Base-by-base conservation (phyloP, 2,888 invertebrate species). In the Syrista parreyssii region DNA sequence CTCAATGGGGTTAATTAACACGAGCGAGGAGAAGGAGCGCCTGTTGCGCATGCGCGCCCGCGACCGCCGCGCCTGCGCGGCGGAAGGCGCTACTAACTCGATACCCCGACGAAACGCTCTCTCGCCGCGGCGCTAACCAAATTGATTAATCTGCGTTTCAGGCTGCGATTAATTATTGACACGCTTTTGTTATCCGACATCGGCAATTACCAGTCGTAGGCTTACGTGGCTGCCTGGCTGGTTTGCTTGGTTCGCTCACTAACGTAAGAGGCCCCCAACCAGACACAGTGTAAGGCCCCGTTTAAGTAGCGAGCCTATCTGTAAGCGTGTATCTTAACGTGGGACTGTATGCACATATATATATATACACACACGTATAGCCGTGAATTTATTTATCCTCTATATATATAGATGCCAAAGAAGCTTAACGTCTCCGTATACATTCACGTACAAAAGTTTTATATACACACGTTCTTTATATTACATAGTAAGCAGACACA, bases 1-100 rank as follows among this genome's bases (percentile, higher is more conserved):
- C 89, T 89, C 85, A 85, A 86, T 84, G 83, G 87, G 88, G 87
- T 89, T 89, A 90, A 90, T 90, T 90, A 89, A 89, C 88, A 87
- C 88, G 84, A 82, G 82, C 79, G 81, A 78, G 82, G 75, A 34
- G 75, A 75, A 75, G 31, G 34, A 68, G 34, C 34, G 68, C 3
- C 78, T 30, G 55, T 9, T 76, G 72, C 55, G 76, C 40, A 55
- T 55, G 40, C 40, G 40, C 40, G 40, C n/a, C n/a, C 40, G 40
- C 40, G 40, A 55, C 23, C 40, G 4, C 1, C 0, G 71, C 71
- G 33, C 74, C n/a, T 23, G 30, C 69, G 30, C 69, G 40, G 35
- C 30, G 11, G 68, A 55, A 75, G 35, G n/a, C 33, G 68, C 68
- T 68, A 75, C 68, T 3, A 75, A 32, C 31, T 31, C 73, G 40